These are phyloP conservation scores for Phymatocera aterrima DNA, from an alignment of 2,888 invertebrate genomes.

Conservation along the genomic window DNA sequence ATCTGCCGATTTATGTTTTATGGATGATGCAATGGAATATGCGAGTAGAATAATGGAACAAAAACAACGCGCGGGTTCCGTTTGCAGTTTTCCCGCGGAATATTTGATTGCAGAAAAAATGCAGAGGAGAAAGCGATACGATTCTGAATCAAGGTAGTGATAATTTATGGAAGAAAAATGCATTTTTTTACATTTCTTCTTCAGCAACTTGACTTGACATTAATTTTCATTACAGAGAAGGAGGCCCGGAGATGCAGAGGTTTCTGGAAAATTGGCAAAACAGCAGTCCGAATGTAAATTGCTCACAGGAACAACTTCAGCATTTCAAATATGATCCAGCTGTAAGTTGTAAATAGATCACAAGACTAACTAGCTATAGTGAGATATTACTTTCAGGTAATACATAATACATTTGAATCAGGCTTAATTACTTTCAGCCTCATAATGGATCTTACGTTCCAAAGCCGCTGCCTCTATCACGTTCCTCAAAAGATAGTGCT, in stretches of 20 bases:
- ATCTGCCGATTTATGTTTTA: conserved; percentile 51
- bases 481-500: conserved; percentile 46
- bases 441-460: conserved; percentile 19
- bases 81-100: conserved; percentile 58
- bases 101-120: conserved; percentile 47
- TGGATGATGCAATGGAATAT: conserved; percentile 53
- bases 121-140: conserved; percentile 45
- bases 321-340: conserved; percentile 47
- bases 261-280: conserved; percentile 47
- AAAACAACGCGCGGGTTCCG: conserved; percentile 56
- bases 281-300: conserved; percentile 43
- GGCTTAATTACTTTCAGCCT: conserved; percentile 30
- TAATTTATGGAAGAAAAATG: background rate
- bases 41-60: conserved; percentile 36
- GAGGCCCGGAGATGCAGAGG: conserved; percentile 49
- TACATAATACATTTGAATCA: conserved; percentile 7
- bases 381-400: conserved; percentile 28
- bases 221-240: conserved; percentile 49
- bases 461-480: background rate
- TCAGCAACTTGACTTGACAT: background rate
- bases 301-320: conserved; percentile 49
- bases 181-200: no score
- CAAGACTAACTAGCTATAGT: background rate
- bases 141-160: conserved; percentile 52
- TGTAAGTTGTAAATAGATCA: conserved; percentile 48